Base-by-base conservation (phyloP, 2,888 invertebrate genomes). In the Eumacrocentrus americanus region DNA sequence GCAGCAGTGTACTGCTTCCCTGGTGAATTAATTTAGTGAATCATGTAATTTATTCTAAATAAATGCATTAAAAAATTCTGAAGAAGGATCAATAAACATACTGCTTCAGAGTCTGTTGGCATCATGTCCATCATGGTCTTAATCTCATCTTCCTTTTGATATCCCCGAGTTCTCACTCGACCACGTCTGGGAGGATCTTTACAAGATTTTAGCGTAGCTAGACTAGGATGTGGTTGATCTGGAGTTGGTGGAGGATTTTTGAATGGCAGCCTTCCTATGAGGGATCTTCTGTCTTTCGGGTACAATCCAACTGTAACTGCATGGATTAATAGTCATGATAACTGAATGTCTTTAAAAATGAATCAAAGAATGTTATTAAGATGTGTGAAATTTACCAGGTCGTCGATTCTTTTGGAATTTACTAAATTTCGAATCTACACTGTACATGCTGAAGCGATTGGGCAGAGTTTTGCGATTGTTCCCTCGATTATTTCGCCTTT, bases 51-150 rank as follows among this genome's bases (percentile, higher is more conserved):
- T 51, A 25, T 47, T 54, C 22, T 11, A 37, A 23, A 22, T 35
- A 29, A 14, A 37, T 38, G 14, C 42, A 18, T 22, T 9, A 44
- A 38, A 38, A 12, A 29, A 9, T 4, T 22, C 66, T n/a, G n/a
- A n/a, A n/a, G n/a, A n/a, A n/a, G n/a, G n/a, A n/a, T n/a, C n/a
- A n/a, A n/a, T n/a, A n/a, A n/a, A 29, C 29, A 65, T 66, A 74
- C 78, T 60, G 70, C 64, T 57, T 76, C 77, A 4, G 74, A 72
- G 61, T 78, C 73, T 25, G 72, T 67, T 44, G 72, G 69, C 29
- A 79, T 60, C 53, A 68, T 71, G 60, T 79, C 78, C 76, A 81
- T 79, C 67, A 79, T 72, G 7, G 81, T 81, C 59, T 70, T 72
- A 50, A 81, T 76, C 55, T 81, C 77, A 60, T 78, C 81, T 23